Evolutionary conservation across 2,797 vertebrate species (phyloP).

Genomic region (Falco cherrug): DNA sequence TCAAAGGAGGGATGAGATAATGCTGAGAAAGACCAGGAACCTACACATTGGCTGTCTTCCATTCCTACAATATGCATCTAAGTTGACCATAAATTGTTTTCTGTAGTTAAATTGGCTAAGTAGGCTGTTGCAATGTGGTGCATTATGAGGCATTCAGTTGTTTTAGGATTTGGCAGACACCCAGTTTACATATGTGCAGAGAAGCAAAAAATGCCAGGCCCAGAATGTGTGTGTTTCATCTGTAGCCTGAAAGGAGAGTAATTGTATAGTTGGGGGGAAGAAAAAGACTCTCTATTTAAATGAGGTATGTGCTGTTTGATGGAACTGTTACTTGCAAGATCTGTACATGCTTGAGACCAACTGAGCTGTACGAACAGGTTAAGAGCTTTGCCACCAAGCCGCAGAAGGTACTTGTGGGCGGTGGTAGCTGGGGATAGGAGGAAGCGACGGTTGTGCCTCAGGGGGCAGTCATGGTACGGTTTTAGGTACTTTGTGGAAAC

Average conservation of each 20-base stretch:
- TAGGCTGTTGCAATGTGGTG: slow-evolving; percentile 34
- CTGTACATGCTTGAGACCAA: background rate
- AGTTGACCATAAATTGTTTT: slow-evolving; percentile 21
- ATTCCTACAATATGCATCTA: background rate
- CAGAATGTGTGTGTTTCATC: background rate
- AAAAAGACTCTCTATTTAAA: background rate
- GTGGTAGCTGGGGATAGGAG: background rate
- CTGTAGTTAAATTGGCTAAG: slow-evolving; percentile 4
- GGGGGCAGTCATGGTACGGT: rapidly evolving
- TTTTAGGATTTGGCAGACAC: slow-evolving; percentile 38
- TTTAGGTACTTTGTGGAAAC: background rate
- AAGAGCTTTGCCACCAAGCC: background rate
- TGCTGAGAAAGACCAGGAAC: slow-evolving; percentile 34
- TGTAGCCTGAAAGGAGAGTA: slow-evolving; percentile 2
- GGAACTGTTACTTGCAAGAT: background rate
- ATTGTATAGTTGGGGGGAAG: background rate
- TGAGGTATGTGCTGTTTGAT: background rate
- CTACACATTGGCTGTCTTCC: background rate
- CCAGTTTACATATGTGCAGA: slow-evolving; percentile 1
- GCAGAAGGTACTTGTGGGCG: rapidly evolving
- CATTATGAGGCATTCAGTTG: slow-evolving; percentile 10
- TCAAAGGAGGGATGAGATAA: slow-evolving; percentile 26
- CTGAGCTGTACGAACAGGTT: background rate
- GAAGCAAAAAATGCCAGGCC: slow-evolving; percentile 32
- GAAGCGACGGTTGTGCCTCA: background rate